phyloP scores from a whole-genome alignment of 92 coral and sea anemone species.

The Metridium senile region DNA sequence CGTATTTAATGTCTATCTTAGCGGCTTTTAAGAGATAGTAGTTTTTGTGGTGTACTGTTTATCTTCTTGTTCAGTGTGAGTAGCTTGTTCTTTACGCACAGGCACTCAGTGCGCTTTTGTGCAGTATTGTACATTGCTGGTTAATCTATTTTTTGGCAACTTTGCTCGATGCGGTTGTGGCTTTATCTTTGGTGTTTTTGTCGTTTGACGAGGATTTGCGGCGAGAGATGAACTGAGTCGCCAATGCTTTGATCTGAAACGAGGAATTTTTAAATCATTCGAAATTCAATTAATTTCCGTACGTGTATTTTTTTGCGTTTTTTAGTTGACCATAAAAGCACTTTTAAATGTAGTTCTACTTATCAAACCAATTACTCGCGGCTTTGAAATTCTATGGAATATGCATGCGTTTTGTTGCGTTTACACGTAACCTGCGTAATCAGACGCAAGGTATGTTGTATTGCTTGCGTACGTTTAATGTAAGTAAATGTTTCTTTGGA shows the following conservation, averaged over 20 bases:
- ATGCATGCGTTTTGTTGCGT: no score
- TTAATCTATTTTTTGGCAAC: conserved; percentile 16
- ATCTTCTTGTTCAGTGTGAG: no score
- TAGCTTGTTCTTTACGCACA: no score
- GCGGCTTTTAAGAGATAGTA: no score
- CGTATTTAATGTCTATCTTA: no score
- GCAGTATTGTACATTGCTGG: neutral
- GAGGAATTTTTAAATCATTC: neutral
- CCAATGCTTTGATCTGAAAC: conserved; percentile 83
- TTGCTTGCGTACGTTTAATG: neutral
- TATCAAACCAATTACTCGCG: no score
- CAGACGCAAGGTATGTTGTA: neutral
- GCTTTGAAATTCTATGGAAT: no score
- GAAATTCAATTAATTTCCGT: neutral
- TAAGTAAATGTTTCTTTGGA: neutral
- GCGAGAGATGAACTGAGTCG: conserved; percentile 78
- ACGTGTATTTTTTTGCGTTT: neutral
- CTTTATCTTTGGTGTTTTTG: conserved; percentile 1
- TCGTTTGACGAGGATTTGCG: conserved; percentile 55
- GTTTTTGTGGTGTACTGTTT: no score
- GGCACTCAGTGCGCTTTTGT: no score
- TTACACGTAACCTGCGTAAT: neutral
- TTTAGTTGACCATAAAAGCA: no score
- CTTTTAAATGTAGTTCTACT: no score
- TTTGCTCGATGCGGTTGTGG: conserved; percentile 8